These are phyloP conservation scores for Chironomus striatipennis DNA, from an alignment of 1,140 invertebrate species.

Conservation along the genomic window DNA sequence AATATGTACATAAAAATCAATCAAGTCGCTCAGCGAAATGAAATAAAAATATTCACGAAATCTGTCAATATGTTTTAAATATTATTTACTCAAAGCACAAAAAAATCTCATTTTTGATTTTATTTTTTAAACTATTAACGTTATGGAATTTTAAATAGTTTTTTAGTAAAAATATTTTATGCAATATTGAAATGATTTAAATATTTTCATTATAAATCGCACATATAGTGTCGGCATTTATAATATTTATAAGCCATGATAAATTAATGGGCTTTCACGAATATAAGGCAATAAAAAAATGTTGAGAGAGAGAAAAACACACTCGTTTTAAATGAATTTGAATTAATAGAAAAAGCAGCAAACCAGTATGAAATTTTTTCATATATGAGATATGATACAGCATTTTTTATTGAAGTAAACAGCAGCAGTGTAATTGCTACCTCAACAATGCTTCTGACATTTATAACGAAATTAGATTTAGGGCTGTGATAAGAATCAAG, in stretches of 20 bases:
- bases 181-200: background rate
- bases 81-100: background rate
- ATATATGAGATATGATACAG: no score
- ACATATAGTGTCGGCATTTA: background rate
- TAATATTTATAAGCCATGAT: background rate
- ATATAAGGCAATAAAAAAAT: background rate
- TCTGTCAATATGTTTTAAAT: background rate
- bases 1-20: conserved; percentile 22
- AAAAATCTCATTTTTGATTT: background rate
- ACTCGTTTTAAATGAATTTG: no score
- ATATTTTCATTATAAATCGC: background rate
- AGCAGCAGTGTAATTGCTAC: no score
- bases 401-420: no score
- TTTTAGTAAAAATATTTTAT: background rate
- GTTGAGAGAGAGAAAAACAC: no score
- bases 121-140: background rate
- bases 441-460: no score
- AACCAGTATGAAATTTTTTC: no score
- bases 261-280: conserved; percentile 13
- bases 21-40: background rate
- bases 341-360: no score
- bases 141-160: conserved; percentile 2
- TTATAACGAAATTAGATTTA: no score
- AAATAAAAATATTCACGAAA: background rate
- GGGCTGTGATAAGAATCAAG: no score